Evolutionary conservation across 2,888 invertebrate genomes (phyloP).

Genomic region (Pseudeuparius sepicola): DNA sequence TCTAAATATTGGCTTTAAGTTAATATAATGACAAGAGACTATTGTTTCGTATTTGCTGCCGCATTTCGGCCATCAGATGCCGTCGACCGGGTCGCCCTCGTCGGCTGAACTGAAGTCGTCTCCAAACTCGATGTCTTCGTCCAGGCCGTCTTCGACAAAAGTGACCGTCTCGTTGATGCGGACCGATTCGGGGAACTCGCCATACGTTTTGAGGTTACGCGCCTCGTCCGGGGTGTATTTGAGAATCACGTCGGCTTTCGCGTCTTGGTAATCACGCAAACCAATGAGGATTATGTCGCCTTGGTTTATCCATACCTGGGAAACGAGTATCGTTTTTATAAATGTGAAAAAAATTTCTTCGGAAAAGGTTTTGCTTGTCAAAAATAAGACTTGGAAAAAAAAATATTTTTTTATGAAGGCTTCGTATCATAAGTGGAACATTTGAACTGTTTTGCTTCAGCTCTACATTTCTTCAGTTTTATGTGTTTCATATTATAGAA

Average conservation of each 20-base stretch:
- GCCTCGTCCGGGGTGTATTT: slow-evolving; percentile 99
- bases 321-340: no score
- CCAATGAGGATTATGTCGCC: slow-evolving; percentile 98
- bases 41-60: slow-evolving; percentile 14
- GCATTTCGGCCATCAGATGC: slow-evolving; percentile 27
- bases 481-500: no score
- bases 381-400: no score
- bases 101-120: slow-evolving; percentile 90
- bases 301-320: slow-evolving; percentile 92
- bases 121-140: slow-evolving; percentile 95
- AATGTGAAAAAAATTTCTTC: no score
- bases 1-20: slow-evolving; percentile 14
- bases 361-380: no score
- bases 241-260: slow-evolving; percentile 96
- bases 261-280: slow-evolving; percentile 93
- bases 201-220: slow-evolving; percentile 95
- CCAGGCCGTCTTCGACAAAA: slow-evolving; percentile 88
- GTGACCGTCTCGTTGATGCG: slow-evolving; percentile 95
- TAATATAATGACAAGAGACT: slow-evolving; percentile 11
- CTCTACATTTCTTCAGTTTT: no score
- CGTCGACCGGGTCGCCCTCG: slow-evolving; percentile 55
- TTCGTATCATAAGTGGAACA: no score
- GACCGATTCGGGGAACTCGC: slow-evolving; percentile 96
- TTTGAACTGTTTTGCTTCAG: no score
- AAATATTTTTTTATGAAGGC: no score